phyloP scores from a whole-genome alignment of 2,113 vertebrate species.

The Tapirus terrestris region DNA sequence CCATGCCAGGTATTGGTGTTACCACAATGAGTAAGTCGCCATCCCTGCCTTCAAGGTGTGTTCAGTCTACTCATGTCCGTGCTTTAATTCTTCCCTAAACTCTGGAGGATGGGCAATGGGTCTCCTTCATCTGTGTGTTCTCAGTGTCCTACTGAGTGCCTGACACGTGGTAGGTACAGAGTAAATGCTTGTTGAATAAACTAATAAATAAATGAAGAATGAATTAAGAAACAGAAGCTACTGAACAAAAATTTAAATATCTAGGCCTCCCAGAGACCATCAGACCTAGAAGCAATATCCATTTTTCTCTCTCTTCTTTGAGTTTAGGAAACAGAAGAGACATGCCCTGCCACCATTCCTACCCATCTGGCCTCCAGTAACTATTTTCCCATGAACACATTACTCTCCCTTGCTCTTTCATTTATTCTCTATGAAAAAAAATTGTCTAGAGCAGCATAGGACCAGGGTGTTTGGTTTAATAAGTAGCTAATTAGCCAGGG shows the following conservation, averaged over 20 bases:
- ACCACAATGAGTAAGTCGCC: not conserved
- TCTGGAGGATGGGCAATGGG: not conserved
- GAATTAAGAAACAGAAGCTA: not conserved
- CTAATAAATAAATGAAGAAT: not conserved
- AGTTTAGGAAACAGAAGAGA: not conserved
- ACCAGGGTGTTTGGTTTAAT: not conserved
- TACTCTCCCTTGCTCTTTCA: not conserved
- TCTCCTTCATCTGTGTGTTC: not conserved
- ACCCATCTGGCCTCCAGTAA: not conserved
- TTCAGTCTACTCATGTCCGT: not conserved
- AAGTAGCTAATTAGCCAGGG: not conserved
- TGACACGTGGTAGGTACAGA: not conserved
- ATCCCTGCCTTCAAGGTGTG: not conserved
- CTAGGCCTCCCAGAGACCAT: not conserved
- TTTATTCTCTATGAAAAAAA: not conserved
- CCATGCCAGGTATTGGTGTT: not conserved
- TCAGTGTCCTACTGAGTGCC: not conserved
- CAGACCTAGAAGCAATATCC: not conserved
- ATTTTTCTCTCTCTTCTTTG: not conserved
- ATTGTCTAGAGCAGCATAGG: not conserved
- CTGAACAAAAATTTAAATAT: not conserved
- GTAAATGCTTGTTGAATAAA: not conserved
- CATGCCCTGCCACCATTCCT: not conserved
- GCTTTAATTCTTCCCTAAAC: not conserved
- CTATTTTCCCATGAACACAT: not conserved